A percentile compares a stretch with the other conserved stretches of the same genome.
Conservation (phyloP, 92 coral and sea anemone species). For the Zoanthus sansibaricus region DNA sequence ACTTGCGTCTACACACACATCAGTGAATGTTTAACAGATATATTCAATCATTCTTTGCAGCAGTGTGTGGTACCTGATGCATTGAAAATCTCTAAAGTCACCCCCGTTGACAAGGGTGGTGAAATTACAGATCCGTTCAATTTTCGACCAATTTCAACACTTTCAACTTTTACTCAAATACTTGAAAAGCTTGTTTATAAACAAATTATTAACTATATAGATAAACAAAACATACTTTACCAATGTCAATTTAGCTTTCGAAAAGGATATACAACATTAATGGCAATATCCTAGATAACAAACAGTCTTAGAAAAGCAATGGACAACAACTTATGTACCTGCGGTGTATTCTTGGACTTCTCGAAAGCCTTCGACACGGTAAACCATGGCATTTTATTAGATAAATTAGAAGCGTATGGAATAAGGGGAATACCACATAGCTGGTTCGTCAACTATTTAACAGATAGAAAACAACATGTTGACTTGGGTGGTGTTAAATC, state of each 20-base stretch:
- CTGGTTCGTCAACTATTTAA: too few relatives aligned
- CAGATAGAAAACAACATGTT: constrained; percentile 20
- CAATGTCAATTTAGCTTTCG: too few relatives aligned
- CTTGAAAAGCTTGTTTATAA: constrained; percentile 56
- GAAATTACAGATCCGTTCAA: constrained; percentile 58
- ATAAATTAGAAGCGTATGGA: constrained; percentile 46
- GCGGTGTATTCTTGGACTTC: constrained; percentile 43
- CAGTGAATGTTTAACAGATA: constrained; percentile 4
- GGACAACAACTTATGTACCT: not conserved
- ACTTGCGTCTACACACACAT: constrained; percentile 55
- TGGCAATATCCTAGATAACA: constrained; percentile 45
- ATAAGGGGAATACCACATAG: constrained; percentile 17
- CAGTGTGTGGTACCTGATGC: constrained; percentile 56
- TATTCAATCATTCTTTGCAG: constrained; percentile 47
- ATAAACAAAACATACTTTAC: constrained; percentile 1
- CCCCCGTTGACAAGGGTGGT: constrained; percentile 66
- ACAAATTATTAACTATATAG: constrained; percentile 49
- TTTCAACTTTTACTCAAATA: constrained; percentile 52
- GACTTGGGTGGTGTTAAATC: not conserved
- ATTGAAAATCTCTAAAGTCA: constrained; percentile 55
- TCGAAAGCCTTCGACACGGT: too few relatives aligned
- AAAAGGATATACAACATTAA: not conserved
- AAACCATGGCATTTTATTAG: not conserved
- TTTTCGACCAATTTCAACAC: constrained; percentile 64
- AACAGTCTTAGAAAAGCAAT: constrained; percentile 46